Evolutionary conservation across 1,140 invertebrate genomes (phyloP).

Genomic region (Atta cephalotes): DNA sequence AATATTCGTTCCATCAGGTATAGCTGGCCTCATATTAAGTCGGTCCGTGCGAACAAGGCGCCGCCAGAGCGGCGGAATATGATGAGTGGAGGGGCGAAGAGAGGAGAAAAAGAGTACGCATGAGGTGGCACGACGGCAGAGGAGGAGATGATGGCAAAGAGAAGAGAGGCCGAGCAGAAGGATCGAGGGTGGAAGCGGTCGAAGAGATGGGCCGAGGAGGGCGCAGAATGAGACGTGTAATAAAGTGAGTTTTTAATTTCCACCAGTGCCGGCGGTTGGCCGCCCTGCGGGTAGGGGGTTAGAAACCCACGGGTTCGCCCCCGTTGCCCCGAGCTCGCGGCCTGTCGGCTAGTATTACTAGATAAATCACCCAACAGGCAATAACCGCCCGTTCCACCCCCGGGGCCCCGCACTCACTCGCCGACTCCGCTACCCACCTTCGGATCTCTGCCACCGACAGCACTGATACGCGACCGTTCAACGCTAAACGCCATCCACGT

Average conservation of each 20-base stretch:
- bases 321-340: conserved; percentile 78
- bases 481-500: conserved; percentile 63
- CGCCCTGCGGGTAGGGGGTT: conserved; percentile 78
- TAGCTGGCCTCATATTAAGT: conserved; percentile 85
- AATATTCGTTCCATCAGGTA: conserved; percentile 86
- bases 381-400: conserved; percentile 81
- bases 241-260: conserved; percentile 87
- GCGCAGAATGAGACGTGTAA: conserved; percentile 86
- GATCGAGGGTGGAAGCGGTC: conserved; percentile 44
- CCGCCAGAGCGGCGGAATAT: conserved; percentile 63
- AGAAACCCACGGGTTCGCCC: conserved; percentile 73
- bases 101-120: conserved; percentile 51
- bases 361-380: conserved; percentile 87
- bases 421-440: conserved; percentile 66
- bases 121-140: conserved; percentile 42
- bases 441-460: conserved; percentile 72
- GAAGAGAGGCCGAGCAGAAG: conserved; percentile 56
- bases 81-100: conserved; percentile 56
- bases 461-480: conserved; percentile 79
- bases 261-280: conserved; percentile 82
- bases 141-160: conserved; percentile 13
- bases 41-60: conserved; percentile 75
- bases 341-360: conserved; percentile 86
- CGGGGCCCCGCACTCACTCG: conserved; percentile 55
- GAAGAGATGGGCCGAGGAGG: conserved; percentile 52